Percentiles rank a stretch among this genome's conserved stretches.
Conservation (phyloP, 2,888 invertebrate genomes). For the Drosophila tanythrix region DNA sequence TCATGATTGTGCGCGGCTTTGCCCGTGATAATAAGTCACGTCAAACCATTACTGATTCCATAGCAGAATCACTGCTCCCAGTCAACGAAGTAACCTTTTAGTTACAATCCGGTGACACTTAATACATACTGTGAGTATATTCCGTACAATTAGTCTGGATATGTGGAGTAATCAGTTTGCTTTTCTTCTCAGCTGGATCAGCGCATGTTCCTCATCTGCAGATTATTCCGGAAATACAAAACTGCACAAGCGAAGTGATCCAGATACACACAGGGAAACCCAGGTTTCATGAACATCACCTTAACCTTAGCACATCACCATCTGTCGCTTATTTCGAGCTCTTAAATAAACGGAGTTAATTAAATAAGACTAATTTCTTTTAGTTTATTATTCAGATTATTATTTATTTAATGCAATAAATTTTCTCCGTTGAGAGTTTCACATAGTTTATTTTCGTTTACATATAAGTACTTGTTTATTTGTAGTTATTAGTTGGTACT, state of each 20-base stretch:
- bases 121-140: not conserved
- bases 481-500: constrained; percentile 76
- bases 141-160: not conserved
- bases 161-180: not conserved
- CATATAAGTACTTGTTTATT: constrained; percentile 61
- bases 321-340: not conserved
- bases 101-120: not conserved
- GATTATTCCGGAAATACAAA: not conserved
- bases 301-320: not conserved
- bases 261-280: not conserved
- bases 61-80: constrained; percentile 12
- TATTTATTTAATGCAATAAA: constrained; percentile 82
- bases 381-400: constrained; percentile 62
- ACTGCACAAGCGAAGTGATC: not conserved
- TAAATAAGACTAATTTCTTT: not conserved
- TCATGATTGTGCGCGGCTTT: constrained; percentile 6
- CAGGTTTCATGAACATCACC: not conserved
- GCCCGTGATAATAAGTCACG: not conserved
- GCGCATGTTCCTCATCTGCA: not conserved
- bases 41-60: not conserved
- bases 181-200: not conserved
- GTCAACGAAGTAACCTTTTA: not conserved
- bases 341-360: not conserved
- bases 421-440: constrained; percentile 76
- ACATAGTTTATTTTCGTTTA: constrained; percentile 72